Evolutionary conservation across 2,888 invertebrate species (phyloP), one percentile per base, ranked within the genome.

Genomic region (Netelia inedita): DNA sequence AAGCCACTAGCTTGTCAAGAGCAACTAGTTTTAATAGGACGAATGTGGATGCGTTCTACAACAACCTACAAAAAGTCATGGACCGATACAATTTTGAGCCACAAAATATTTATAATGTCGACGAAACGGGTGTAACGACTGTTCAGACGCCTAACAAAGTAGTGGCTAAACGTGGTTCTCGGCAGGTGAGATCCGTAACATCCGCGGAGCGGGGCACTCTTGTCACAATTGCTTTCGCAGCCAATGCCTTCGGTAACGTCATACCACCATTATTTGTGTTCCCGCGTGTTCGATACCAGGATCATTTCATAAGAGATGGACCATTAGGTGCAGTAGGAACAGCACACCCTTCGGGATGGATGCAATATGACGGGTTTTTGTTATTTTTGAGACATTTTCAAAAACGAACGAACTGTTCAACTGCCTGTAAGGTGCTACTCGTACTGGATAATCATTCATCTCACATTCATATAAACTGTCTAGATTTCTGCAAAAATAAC

Each of bases 1-100:
- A 91, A 87, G 87, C 89, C 2, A 92, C 91, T 1, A 91, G 90
- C 68, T 76, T 90, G 23, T 87, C 90, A 11, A 66, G 90, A 74
- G 88, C 87, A 2, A 87, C 88, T 2, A 86, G 86, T 69, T 92
- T 92, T 80, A 91, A 92, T 81, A 55, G 69, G 69, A 72, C 61
- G 16, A 91, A 89, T 83, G 89, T 91, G 1, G 68, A 83, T 41
- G 41, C 16, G 8, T 90, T 91, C 79, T 91, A 87, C 73, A 78
- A 88, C 14, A 89, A 89, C 68, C 80, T 90, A 41, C 46, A 16
- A 61, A 80, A 55, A 68, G 89, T 88, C 41, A 73, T 84, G 85
- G 89, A 57, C 19, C n/a, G 57, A 5, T 3, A 57, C 16, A 57
- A 57, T 3, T 57, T 57, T 16, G 57, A 57, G 14, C 9, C 53